Conservation (phyloP, 2,797 vertebrate genomes). For the Molossus molossus region DNA sequence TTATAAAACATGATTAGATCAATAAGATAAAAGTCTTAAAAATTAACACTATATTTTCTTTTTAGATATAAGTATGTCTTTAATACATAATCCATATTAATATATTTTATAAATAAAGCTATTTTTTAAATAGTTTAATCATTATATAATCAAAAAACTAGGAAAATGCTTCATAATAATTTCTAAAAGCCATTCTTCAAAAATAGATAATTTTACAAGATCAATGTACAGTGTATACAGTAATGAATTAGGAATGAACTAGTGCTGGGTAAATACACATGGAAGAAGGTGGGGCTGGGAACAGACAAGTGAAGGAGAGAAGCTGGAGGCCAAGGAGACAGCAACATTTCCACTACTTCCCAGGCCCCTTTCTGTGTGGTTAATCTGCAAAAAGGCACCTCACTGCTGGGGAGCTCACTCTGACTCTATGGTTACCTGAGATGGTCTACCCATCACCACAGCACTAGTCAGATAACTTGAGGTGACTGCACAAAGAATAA, state of each 20-base stretch:
- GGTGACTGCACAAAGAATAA: not conserved
- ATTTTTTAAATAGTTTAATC: not conserved
- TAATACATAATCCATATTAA: not conserved
- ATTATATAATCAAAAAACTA: not conserved
- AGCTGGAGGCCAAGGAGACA: not conserved
- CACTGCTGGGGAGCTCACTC: not conserved
- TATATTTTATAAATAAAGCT: not conserved
- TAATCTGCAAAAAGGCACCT: not conserved
- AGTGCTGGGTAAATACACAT: accelerated
- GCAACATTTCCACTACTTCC: not conserved
- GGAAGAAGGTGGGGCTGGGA: not conserved
- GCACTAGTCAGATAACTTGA: not conserved
- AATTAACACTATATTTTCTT: not conserved
- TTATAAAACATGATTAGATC: not conserved
- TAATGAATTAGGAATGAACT: not conserved
- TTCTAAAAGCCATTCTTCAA: conserved; percentile 7
- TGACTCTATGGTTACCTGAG: not conserved
- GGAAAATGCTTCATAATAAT: not conserved
- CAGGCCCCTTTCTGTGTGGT: not conserved
- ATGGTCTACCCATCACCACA: not conserved
- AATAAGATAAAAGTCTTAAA: not conserved
- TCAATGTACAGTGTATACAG: not conserved
- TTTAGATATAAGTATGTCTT: conserved; percentile 36
- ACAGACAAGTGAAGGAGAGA: not conserved
- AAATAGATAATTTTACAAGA: not conserved